Evolutionary conservation across 2,797 vertebrate genomes (phyloP).

Genomic region (Cossypha niveicapilla): DNA sequence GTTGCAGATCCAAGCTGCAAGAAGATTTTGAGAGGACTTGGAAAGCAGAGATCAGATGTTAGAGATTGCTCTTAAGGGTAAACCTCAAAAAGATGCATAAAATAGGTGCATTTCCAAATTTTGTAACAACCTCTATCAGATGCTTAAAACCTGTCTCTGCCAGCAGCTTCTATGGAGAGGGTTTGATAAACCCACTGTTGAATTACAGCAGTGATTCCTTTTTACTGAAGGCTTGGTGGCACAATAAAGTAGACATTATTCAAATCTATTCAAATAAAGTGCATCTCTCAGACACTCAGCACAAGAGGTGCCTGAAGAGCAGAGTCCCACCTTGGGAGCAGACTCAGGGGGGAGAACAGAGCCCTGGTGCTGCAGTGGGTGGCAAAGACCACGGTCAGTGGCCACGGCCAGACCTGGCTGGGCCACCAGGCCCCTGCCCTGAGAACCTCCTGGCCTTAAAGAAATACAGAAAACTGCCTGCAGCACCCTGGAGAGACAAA

Average conservation of each 20-base stretch:
- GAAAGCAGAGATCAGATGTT: neutral
- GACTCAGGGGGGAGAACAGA: neutral
- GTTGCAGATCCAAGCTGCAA: neutral
- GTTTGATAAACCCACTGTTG: neutral
- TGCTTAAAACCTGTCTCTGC: neutral
- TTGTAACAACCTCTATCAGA: neutral
- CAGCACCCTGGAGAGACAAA: neutral
- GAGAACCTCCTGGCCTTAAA: neutral
- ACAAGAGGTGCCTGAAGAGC: neutral
- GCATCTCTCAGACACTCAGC: neutral
- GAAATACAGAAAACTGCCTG: neutral
- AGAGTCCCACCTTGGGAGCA: neutral
- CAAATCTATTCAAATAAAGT: slow-evolving; percentile 31
- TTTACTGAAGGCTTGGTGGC: slow-evolving; percentile 22
- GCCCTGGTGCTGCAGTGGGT: neutral
- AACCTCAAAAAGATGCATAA: neutral
- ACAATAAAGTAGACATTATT: slow-evolving; percentile 38
- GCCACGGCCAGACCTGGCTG: neutral
- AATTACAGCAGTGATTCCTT: slow-evolving; percentile 6
- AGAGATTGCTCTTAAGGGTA: neutral
- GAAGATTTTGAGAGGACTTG: neutral
- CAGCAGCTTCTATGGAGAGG: neutral
- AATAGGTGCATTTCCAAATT: neutral
- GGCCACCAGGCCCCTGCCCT: neutral
- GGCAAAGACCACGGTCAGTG: accelerated